phyloP scores from a whole-genome alignment of 2,888 invertebrate species.

The Deilephila elpenor region DNA sequence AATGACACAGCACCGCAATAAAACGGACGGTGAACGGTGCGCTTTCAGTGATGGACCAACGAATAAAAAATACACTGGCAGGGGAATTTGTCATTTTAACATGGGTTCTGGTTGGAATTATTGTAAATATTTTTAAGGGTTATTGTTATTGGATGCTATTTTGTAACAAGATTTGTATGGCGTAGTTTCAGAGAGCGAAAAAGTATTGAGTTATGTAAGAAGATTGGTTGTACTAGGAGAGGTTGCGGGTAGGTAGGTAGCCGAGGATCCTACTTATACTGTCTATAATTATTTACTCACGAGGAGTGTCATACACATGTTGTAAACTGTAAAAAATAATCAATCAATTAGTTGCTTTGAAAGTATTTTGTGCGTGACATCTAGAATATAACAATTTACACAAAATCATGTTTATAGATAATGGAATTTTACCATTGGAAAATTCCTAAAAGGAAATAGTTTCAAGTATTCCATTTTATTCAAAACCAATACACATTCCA shows the following conservation, averaged over 20 bases:
- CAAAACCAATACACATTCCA: slow-evolving; percentile 59
- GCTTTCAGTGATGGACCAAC: slow-evolving; percentile 44
- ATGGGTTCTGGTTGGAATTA: slow-evolving; percentile 5
- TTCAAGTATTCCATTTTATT: slow-evolving; percentile 57
- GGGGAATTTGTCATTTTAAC: neutral
- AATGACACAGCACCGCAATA: slow-evolving; percentile 47
- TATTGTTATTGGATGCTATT: neutral
- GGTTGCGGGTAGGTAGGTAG: too few relatives aligned
- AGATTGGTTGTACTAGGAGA: too few relatives aligned
- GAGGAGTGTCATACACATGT: too few relatives aligned
- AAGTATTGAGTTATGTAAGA: too few relatives aligned
- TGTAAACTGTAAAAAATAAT: too few relatives aligned
- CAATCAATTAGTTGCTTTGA: too few relatives aligned
- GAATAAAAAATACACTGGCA: slow-evolving; percentile 41
- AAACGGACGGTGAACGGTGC: slow-evolving; percentile 42
- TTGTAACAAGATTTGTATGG: too few relatives aligned
- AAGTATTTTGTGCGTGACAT: too few relatives aligned
- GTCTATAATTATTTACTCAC: too few relatives aligned
- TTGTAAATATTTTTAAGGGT: neutral
- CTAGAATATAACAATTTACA: too few relatives aligned
- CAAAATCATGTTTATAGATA: neutral
- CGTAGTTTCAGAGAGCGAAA: too few relatives aligned
- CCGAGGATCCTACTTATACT: too few relatives aligned
- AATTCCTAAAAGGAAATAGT: slow-evolving; percentile 48
- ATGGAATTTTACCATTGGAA: slow-evolving; percentile 29